These are phyloP conservation scores for Hetaerina americana DNA, from an alignment of 1,140 invertebrate species.

Conservation along the genomic window DNA sequence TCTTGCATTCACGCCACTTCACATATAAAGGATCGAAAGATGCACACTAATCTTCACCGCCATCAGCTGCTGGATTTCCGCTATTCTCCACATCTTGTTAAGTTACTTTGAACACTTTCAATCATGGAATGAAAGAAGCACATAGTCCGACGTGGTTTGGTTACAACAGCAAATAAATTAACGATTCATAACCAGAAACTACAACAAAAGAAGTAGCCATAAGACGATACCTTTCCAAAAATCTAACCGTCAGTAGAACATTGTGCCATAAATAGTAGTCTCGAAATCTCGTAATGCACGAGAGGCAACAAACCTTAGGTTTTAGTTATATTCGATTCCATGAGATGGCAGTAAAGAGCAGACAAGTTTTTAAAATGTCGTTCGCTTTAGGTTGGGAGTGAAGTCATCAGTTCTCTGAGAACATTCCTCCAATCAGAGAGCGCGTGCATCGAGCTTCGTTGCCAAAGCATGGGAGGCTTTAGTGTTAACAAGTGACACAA, in stretches of 20 bases:
- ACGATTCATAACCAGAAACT: neutral
- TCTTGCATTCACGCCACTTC: neutral
- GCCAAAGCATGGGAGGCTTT: no score
- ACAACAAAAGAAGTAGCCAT: neutral
- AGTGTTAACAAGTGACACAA: no score
- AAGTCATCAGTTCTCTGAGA: no score
- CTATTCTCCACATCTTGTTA: neutral
- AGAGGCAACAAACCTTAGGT: constrained; percentile 9
- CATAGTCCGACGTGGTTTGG: neutral
- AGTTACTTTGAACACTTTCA: neutral
- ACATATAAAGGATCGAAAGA: neutral
- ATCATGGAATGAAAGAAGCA: neutral
- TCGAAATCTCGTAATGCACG: constrained; percentile 13
- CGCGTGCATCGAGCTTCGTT: no score
- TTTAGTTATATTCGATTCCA: neutral
- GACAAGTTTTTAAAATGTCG: no score
- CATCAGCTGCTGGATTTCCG: neutral
- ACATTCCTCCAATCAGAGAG: no score
- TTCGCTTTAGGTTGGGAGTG: no score
- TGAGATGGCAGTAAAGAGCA: neutral
- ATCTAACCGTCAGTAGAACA: constrained; percentile 13
- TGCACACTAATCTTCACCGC: neutral
- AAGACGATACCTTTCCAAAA: constrained; percentile 1
- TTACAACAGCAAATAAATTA: neutral
- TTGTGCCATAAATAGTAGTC: constrained; percentile 17